Evolutionary conservation across 2,113 vertebrate genomes (phyloP).

Genomic region (Thunnus maccoyii): DNA sequence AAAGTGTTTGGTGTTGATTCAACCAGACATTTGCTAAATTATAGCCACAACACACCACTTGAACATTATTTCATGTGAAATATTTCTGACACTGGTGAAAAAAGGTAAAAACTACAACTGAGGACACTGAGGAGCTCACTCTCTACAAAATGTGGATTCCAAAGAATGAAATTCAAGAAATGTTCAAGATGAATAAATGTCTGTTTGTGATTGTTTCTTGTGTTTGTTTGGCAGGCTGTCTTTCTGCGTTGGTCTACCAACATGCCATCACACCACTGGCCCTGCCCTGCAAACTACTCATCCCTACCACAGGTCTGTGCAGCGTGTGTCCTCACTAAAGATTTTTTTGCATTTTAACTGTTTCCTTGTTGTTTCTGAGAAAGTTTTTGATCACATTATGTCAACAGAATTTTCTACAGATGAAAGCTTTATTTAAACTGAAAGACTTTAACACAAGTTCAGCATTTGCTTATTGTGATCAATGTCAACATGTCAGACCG

Average conservation of each 20-base stretch:
- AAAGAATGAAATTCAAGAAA: neutral
- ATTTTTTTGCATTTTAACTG: neutral
- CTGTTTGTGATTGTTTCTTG: constrained; percentile 9
- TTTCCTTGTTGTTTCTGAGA: neutral
- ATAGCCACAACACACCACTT: neutral
- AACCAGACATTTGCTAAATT: neutral
- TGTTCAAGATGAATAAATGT: neutral
- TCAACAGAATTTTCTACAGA: neutral
- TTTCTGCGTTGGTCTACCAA: constrained; percentile 98
- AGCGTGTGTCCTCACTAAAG: neutral
- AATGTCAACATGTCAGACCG: neutral
- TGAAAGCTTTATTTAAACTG: neutral
- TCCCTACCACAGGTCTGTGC: constrained; percentile 91
- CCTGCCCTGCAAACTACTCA: constrained; percentile 96
- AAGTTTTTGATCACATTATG: neutral
- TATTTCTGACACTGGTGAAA: neutral
- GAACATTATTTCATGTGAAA: too few species aligned
- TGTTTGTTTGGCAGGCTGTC: constrained; percentile 87
- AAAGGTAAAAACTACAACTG: neutral
- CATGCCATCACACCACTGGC: constrained; percentile 98
- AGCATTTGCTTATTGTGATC: too few species aligned
- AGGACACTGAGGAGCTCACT: neutral
- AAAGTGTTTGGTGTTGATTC: neutral
- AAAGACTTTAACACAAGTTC: too few species aligned
- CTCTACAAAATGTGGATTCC: neutral